These are phyloP conservation scores for Characodon lateralis DNA, from an alignment of 2,797 vertebrate genomes.

Conservation along the genomic window DNA sequence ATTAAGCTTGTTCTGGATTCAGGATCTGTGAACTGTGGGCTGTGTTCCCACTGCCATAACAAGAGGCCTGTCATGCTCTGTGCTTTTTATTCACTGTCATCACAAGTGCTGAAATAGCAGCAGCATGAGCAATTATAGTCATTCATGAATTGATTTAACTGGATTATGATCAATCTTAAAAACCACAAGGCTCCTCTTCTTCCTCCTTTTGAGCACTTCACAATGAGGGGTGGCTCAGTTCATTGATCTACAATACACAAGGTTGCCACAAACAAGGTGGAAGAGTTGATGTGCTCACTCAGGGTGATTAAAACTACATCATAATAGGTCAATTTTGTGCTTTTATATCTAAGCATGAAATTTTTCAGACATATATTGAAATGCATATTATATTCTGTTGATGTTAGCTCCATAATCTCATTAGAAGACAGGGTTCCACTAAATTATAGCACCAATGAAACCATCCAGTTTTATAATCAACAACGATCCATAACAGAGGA, in stretches of 20 bases:
- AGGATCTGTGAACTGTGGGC: conserved; percentile 33
- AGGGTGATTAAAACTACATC: conserved; percentile 25
- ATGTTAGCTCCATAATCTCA: neutral
- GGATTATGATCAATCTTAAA: conserved; percentile 44
- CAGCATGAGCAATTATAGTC: conserved; percentile 48
- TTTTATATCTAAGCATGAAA: neutral
- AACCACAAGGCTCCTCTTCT: conserved; percentile 34
- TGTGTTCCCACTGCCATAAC: conserved; percentile 25
- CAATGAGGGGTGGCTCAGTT: conserved; percentile 39
- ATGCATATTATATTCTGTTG: neutral
- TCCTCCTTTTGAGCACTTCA: conserved; percentile 32
- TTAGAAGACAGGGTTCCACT: neutral
- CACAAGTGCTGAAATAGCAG: conserved; percentile 48
- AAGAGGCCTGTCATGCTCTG: conserved; percentile 27
- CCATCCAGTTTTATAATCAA: neutral
- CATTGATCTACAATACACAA: conserved; percentile 34
- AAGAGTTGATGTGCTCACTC: conserved; percentile 12
- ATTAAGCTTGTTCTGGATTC: conserved; percentile 42
- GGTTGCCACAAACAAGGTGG: conserved; percentile 43
- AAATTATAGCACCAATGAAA: neutral
- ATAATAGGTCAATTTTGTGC: neutral
- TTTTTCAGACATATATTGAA: neutral
- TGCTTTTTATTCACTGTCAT: conserved; percentile 56
- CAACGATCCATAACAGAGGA: neutral
- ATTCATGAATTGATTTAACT: conserved; percentile 54